Conservation (phyloP, 1,140 invertebrate species). For the Meloidogyne hapla region DNA sequence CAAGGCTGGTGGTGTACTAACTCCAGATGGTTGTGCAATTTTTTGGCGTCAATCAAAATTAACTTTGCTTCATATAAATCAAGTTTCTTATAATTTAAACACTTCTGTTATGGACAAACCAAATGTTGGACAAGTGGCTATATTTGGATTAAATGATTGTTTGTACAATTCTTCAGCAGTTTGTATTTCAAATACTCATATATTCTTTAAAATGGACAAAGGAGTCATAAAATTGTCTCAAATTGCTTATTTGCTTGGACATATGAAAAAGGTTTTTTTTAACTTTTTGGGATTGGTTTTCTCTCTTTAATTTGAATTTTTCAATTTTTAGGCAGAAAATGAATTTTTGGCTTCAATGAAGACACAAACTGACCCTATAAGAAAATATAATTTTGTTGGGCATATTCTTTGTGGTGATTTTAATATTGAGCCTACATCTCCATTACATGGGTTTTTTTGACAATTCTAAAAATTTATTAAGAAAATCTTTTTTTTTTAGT, state of each 20-base stretch:
- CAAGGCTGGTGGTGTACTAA: neutral
- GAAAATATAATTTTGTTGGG: constrained; percentile 16
- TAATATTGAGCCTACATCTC: constrained; percentile 27
- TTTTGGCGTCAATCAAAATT: constrained; percentile 14
- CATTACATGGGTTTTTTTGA: constrained; percentile 15
- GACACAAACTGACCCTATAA: neutral
- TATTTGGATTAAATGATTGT: constrained; percentile 12
- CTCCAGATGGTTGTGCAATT: constrained; percentile 31
- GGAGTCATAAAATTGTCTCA: constrained; percentile 26
- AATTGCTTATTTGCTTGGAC: constrained; percentile 23
- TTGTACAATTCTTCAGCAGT: constrained; percentile 12
- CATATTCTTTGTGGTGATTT: constrained; percentile 36
- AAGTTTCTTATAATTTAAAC: constrained; percentile 27
- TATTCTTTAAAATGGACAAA: constrained; percentile 27
- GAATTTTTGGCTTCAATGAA: neutral
- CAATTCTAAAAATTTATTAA: neutral
- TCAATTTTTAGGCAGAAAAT: constrained; percentile 8
- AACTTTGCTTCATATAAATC: neutral
- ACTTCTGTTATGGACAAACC: constrained; percentile 8
- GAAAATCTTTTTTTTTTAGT: neutral
- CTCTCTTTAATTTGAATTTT: constrained; percentile 6
- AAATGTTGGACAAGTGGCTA: constrained; percentile 21
- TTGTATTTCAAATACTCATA: constrained; percentile 33
- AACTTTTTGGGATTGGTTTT: neutral
- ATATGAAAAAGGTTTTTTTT: constrained; percentile 26